Evolutionary conservation across 1,140 invertebrate species (phyloP).

Genomic region (Nephotettix cincticeps): DNA sequence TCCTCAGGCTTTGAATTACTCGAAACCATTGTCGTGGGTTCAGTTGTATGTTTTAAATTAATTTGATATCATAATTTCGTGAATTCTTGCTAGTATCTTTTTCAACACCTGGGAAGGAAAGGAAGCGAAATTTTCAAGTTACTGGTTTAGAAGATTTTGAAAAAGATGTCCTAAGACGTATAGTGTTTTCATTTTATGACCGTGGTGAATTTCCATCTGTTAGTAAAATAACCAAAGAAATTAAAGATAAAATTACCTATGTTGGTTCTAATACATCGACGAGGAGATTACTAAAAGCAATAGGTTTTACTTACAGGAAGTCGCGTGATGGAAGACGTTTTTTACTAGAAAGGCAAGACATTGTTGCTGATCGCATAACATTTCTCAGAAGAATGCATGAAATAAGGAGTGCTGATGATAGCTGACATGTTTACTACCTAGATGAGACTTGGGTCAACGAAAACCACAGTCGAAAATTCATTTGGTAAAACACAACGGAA

Average conservation of each 20-base stretch:
- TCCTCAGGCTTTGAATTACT: too few relatives aligned
- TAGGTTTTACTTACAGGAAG: background rate
- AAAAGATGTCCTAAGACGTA: background rate
- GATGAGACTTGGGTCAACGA: background rate
- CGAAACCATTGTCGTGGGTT: too few relatives aligned
- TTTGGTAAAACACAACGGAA: background rate
- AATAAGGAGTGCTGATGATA: background rate
- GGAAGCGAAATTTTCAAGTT: background rate
- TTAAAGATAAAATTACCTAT: background rate
- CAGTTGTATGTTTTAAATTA: too few relatives aligned
- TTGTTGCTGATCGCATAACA: background rate
- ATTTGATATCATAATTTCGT: too few relatives aligned
- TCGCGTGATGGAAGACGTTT: conserved; percentile 7
- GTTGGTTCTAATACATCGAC: background rate
- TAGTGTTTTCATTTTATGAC: conserved; percentile 8
- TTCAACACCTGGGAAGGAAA: background rate
- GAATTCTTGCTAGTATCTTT: too few relatives aligned
- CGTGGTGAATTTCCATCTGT: conserved; percentile 3
- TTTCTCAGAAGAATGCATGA: conserved; percentile 12
- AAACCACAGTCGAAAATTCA: background rate
- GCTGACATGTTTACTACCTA: background rate
- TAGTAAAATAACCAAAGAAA: conserved; percentile 3
- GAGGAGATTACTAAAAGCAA: background rate
- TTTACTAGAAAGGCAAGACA: conserved; percentile 11
- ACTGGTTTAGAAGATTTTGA: background rate